A percentile compares a stretch with the other conserved stretches of the same genome.
Evolutionary conservation across 2,113 vertebrate species (phyloP).

Genomic region (Porphyrio hochstetteri): DNA sequence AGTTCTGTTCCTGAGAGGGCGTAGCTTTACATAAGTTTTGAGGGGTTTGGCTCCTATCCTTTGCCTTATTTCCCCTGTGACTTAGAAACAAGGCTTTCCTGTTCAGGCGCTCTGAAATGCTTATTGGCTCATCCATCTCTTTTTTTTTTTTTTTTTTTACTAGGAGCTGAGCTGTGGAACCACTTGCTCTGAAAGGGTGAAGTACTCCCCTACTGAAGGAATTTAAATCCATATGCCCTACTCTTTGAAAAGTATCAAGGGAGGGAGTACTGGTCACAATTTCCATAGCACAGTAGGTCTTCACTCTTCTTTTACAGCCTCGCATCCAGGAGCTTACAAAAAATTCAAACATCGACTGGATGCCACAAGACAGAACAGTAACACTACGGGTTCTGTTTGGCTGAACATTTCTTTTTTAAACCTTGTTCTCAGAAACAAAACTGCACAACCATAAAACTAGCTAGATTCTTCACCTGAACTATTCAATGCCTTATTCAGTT

Average conservation of each 20-base stretch:
- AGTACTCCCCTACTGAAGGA: background rate
- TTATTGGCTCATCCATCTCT: background rate
- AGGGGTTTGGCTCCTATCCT: background rate
- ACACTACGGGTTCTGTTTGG: background rate
- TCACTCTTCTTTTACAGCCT: background rate
- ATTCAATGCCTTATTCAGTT: background rate
- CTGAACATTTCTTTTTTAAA: background rate
- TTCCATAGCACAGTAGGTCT: background rate
- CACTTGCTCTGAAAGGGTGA: background rate
- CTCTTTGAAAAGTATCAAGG: background rate
- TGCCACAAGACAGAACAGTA: background rate
- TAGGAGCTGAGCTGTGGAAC: background rate
- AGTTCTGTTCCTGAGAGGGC: background rate
- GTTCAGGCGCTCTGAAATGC: background rate
- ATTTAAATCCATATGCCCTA: background rate
- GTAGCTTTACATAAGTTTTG: background rate
- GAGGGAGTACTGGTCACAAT: background rate
- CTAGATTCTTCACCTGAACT: background rate
- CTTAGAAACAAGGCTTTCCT: background rate
- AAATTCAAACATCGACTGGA: background rate
- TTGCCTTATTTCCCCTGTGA: background rate
- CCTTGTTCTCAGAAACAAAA: background rate
- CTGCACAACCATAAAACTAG: background rate
- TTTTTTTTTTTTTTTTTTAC: background rate
- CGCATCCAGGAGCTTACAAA: background rate